Evolutionary conservation across 2,888 invertebrate species (phyloP).

Genomic region (Drosophila merina): DNA sequence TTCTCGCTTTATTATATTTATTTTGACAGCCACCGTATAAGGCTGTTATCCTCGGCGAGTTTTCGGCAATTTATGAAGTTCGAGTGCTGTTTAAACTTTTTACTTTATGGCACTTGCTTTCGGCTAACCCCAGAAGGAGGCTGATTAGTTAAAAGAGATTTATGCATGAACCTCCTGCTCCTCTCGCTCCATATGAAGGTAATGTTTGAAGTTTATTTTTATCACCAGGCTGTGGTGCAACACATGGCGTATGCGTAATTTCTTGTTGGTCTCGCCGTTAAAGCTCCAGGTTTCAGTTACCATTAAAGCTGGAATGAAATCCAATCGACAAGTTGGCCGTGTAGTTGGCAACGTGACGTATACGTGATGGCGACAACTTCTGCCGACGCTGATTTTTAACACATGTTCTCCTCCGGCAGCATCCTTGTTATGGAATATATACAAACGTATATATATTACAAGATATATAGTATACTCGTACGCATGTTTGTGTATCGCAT

Average conservation of each 20-base stretch:
- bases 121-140: slow-evolving; percentile 39
- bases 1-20: slow-evolving; percentile 68
- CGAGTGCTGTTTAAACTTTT: slow-evolving; percentile 48
- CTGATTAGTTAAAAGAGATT: slow-evolving; percentile 61
- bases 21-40: slow-evolving; percentile 68
- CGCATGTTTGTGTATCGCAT: slow-evolving; percentile 48
- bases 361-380: slow-evolving; percentile 74
- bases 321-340: slow-evolving; percentile 63
- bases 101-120: slow-evolving; percentile 35
- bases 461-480: neutral
- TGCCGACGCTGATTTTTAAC: slow-evolving; percentile 66
- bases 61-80: slow-evolving; percentile 44
- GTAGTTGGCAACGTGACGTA: slow-evolving; percentile 56
- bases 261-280: slow-evolving; percentile 22
- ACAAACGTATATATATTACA: neutral
- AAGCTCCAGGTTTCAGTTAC: slow-evolving; percentile 20
- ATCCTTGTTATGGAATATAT: slow-evolving; percentile 6
- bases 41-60: slow-evolving; percentile 38
- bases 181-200: slow-evolving; percentile 10
- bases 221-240: slow-evolving; percentile 16
- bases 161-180: slow-evolving; percentile 52
- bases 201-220: slow-evolving; percentile 50
- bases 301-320: slow-evolving; percentile 47
- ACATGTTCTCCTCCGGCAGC: slow-evolving; percentile 23
- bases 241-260: slow-evolving; percentile 50